A percentile compares a stretch with the other conserved stretches of the same genome.
Evolutionary conservation across 2,113 vertebrate genomes (phyloP).

Genomic region (Otolemur garnettii): DNA sequence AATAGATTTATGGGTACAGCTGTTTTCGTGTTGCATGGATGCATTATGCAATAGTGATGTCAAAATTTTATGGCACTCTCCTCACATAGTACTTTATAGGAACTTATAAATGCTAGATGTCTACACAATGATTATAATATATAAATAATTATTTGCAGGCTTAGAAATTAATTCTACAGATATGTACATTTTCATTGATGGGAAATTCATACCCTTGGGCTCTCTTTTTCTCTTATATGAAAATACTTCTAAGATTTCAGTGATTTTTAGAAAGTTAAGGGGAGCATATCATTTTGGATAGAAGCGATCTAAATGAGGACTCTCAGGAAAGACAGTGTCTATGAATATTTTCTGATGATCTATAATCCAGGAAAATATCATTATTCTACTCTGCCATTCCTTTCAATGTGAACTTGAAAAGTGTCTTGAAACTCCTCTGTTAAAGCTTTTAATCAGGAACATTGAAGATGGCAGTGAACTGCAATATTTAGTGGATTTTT

Average conservation of each 20-base stretch:
- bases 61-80: neutral
- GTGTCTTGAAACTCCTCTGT: neutral
- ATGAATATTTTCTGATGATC: neutral
- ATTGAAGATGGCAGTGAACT: neutral
- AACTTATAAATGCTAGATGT: neutral
- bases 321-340: neutral
- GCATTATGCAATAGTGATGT: too few species aligned
- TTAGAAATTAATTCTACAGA: neutral
- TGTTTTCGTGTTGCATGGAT: too few species aligned
- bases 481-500: neutral
- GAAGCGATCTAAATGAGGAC: neutral
- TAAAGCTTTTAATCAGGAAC: neutral
- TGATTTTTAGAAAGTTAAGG: neutral
- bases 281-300: neutral
- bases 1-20: too few species aligned
- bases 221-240: neutral
- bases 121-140: neutral
- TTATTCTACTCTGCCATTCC: neutral
- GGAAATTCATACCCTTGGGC: neutral
- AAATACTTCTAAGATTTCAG: neutral
- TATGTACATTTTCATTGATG: neutral
- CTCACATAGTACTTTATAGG: neutral
- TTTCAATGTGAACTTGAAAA: conserved; percentile 2
- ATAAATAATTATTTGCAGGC: neutral
- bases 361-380: neutral